phyloP scores from a whole-genome alignment of 1,140 invertebrate species.

The Pseudoatta argentina region DNA sequence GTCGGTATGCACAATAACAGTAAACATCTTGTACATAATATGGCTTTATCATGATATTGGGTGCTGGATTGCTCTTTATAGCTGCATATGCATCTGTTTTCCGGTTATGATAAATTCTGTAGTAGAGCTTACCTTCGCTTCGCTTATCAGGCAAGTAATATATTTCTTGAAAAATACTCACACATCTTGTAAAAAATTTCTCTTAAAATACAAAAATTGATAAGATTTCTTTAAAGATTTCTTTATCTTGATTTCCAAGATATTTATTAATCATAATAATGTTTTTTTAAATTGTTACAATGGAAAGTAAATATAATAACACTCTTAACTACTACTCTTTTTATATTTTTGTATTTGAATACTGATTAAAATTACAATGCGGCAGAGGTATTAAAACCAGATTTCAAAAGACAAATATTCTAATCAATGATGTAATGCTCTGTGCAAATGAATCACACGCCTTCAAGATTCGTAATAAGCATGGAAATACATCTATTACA shows the following conservation, averaged over 20 bases:
- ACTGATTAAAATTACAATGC: conserved; percentile 1
- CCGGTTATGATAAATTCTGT: conserved; percentile 31
- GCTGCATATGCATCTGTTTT: neutral
- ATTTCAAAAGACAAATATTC: conserved; percentile 9
- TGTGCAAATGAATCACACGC: neutral
- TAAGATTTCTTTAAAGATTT: neutral
- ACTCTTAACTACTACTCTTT: too few relatives aligned
- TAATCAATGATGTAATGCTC: conserved; percentile 6
- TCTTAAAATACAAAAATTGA: neutral
- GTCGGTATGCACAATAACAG: neutral
- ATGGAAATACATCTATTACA: neutral
- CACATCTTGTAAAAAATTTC: neutral
- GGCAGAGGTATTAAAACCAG: neutral
- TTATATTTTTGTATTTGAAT: neutral
- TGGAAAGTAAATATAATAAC: neutral
- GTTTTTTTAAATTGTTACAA: neutral
- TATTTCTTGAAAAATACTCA: neutral
- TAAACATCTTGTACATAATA: neutral
- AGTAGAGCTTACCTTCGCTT: conserved; percentile 1
- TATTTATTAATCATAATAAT: neutral
- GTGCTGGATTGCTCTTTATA: neutral
- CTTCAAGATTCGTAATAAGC: neutral
- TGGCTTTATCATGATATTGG: neutral
- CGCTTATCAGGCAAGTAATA: conserved; percentile 34
- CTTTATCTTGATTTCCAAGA: neutral